These are phyloP conservation scores for Campaea margaritaria DNA, from an alignment of 2,888 invertebrate genomes.

Conservation along the genomic window DNA sequence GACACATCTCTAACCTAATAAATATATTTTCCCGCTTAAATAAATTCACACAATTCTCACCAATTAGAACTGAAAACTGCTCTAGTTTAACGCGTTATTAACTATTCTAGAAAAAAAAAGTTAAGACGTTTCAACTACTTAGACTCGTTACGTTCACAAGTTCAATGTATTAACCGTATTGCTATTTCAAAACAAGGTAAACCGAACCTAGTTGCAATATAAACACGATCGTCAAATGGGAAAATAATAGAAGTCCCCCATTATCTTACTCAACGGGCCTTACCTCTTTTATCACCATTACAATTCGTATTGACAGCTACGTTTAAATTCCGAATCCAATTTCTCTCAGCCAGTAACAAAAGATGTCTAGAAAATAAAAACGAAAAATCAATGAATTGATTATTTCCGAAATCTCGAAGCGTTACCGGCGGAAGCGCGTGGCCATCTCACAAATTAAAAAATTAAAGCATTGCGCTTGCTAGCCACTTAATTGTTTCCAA, in stretches of 20 bases:
- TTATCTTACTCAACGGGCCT: conserved; percentile 54
- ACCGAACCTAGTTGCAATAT: conserved; percentile 51
- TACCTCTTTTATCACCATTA: conserved; percentile 55
- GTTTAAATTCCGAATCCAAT: conserved; percentile 30
- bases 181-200: conserved; percentile 49
- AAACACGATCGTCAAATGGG: conserved; percentile 53
- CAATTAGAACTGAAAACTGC: no score
- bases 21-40: no score
- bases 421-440: conserved; percentile 62
- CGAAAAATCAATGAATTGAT: neutral
- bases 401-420: conserved; percentile 26
- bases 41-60: no score
- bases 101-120: no score
- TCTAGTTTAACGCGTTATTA: no score
- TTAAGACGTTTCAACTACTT: no score
- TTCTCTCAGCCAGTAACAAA: conserved; percentile 9
- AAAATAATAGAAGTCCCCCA: conserved; percentile 51
- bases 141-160: conserved; percentile 2
- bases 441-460: conserved; percentile 77
- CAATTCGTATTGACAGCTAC: conserved; percentile 47
- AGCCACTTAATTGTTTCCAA: conserved; percentile 81
- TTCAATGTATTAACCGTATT: conserved; percentile 33
- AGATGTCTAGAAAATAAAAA: conserved; percentile 3
- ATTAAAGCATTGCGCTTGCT: conserved; percentile 78
- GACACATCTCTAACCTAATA: no score